A percentile compares a stretch with the other conserved stretches of the same genome.
These are phyloP conservation scores for Aselliscus stoliczkanus DNA, from an alignment of 2,797 vertebrate genomes.

Conservation along the genomic window DNA sequence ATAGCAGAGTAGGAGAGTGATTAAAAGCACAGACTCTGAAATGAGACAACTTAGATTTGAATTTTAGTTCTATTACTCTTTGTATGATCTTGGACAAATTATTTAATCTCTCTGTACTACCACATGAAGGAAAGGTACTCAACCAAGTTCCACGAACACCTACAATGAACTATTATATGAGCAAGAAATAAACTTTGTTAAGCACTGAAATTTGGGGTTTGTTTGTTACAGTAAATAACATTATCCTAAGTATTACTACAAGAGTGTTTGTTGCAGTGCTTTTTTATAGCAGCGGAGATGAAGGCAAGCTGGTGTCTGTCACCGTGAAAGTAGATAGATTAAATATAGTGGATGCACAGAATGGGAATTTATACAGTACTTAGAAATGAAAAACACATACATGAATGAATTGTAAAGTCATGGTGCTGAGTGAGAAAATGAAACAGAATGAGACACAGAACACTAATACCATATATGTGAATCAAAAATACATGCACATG, in stretches of 20 bases:
- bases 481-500: not conserved
- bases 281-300: not conserved
- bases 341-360: not conserved
- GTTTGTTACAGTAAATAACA: not conserved
- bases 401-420: not conserved
- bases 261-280: not conserved
- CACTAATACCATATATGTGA: not conserved
- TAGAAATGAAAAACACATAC: not conserved
- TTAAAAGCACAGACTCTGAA: not conserved
- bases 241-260: not conserved
- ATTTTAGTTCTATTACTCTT: not conserved
- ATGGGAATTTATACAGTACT: not conserved
- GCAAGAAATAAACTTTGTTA: slow-evolving; percentile 2
- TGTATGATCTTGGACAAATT: not conserved
- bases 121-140: not conserved
- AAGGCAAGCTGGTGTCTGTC: not conserved
- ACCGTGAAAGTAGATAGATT: not conserved
- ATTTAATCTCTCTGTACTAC: not conserved
- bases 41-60: not conserved
- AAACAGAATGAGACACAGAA: not conserved
- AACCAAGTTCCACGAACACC: not conserved
- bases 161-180: not conserved
- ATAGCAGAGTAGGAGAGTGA: not conserved
- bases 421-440: not conserved
- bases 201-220: not conserved